Conservation (phyloP, 2,113 vertebrate genomes). For the Piprites chloris region DNA sequence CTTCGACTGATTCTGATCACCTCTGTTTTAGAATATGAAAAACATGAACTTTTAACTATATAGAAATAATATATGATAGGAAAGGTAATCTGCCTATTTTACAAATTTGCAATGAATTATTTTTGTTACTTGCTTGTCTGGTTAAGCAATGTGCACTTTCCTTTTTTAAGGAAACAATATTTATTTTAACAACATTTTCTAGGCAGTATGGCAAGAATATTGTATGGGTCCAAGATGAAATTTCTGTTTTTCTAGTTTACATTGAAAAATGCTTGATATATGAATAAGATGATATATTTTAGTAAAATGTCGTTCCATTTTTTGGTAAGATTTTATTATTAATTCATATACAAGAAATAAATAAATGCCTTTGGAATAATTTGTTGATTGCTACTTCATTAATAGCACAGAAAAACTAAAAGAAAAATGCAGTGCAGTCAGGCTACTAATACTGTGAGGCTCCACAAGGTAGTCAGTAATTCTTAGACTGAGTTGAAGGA, state of each 20-base stretch:
- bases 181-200: not conserved
- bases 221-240: not conserved
- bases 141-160: not conserved
- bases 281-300: not conserved
- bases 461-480: not conserved
- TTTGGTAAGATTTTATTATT: not conserved
- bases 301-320: not conserved
- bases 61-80: not conserved
- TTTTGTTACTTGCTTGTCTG: not conserved
- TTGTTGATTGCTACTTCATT: not conserved
- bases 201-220: not conserved
- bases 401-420: not conserved
- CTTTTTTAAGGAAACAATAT: not conserved
- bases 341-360: not conserved
- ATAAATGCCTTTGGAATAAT: constrained; percentile 8
- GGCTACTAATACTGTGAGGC: not conserved
- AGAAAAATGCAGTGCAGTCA: not conserved
- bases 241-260: constrained; percentile 32
- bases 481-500: not conserved
- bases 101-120: not conserved
- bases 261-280: not conserved
- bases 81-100: not conserved
- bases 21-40: not conserved
- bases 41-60: not conserved
- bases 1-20: not conserved